These are phyloP conservation scores for Aptenodytes patagonicus DNA, from an alignment of 2,113 vertebrate genomes.

Conservation along the genomic window DNA sequence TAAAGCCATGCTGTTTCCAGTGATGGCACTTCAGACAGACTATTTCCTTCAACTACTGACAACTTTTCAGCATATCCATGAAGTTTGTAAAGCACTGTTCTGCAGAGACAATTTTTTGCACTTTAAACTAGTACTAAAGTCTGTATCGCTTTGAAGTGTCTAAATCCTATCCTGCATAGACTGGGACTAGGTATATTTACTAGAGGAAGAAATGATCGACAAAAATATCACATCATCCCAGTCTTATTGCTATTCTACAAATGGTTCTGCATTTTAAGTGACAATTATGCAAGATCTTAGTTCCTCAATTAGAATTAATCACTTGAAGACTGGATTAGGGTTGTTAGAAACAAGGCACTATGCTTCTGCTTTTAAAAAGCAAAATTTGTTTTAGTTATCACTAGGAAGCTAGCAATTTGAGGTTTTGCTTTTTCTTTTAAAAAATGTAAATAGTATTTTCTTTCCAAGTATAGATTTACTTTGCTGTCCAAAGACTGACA, in stretches of 20 bases:
- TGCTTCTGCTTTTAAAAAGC: neutral
- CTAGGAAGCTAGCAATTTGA: neutral
- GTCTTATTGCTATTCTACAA: neutral
- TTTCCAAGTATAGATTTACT: neutral
- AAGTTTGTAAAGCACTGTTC: neutral
- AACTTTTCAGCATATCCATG: neutral
- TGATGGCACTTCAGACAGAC: neutral
- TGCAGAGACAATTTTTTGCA: neutral
- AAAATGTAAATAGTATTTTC: neutral
- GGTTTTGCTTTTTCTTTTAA: neutral
- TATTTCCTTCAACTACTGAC: neutral
- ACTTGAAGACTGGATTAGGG: neutral
- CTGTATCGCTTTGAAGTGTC: neutral
- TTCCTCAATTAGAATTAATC: constrained; percentile 24
- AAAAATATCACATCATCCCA: neutral
- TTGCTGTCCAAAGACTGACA: neutral
- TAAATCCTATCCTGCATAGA: neutral
- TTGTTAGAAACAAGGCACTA: neutral
- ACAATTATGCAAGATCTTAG: neutral
- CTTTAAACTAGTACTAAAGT: neutral
- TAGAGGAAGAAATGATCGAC: neutral
- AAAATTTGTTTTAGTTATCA: neutral
- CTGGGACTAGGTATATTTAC: neutral
- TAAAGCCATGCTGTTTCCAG: neutral
- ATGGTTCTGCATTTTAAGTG: neutral